Base-by-base conservation (phyloP, 2,113 vertebrate species). In the Formicarius rufipectus region DNA sequence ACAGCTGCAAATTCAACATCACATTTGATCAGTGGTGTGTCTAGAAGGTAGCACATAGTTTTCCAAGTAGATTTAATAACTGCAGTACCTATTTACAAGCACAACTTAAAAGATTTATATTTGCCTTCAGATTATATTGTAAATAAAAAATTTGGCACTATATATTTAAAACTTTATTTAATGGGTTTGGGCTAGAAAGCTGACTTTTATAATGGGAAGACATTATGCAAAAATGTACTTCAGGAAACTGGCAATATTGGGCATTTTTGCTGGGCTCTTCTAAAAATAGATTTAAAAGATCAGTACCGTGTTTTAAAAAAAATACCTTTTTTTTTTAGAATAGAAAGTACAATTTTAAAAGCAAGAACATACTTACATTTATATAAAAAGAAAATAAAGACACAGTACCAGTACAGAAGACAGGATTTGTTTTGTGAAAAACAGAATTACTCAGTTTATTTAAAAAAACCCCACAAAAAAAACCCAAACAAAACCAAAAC, bases 141-240 rank as follows among this genome's bases (percentile, higher is more conserved):
- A 97, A 90, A 92, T 95, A 97, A 22, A 40, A 71, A 90, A 56
- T 93, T 92, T 95, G 78, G 94, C 89, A 82, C 80, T 94, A 44
- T 97, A 52, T 97, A 94, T 96, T 96, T 96, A 88, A 97, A 74
- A 90, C 30, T 94, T 78, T 97, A 92, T 95, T 96, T 95, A 97
- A 86, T 85, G 52, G 90, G 84, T 95, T 96, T 63, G 82, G 37
- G 87, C 49, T 69, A 91, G 50, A 79, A 96, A 84, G 72, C 62
- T 91, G 84, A 86, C 83, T 96, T 96, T 92, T 94, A 21, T 91
- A 89, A 56, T n/a, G 58, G 45, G 49, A 90, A 56, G 66, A 87
- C 75, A 37, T 77, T 87, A 89, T 92, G 87, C 79, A 89, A 91
- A 88, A 84, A n/a, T 39, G 14, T 62, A 28, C 28, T 95, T 90